These are phyloP conservation scores for Somateria mollissima DNA, from an alignment of 2,797 vertebrate genomes.

Conservation along the genomic window DNA sequence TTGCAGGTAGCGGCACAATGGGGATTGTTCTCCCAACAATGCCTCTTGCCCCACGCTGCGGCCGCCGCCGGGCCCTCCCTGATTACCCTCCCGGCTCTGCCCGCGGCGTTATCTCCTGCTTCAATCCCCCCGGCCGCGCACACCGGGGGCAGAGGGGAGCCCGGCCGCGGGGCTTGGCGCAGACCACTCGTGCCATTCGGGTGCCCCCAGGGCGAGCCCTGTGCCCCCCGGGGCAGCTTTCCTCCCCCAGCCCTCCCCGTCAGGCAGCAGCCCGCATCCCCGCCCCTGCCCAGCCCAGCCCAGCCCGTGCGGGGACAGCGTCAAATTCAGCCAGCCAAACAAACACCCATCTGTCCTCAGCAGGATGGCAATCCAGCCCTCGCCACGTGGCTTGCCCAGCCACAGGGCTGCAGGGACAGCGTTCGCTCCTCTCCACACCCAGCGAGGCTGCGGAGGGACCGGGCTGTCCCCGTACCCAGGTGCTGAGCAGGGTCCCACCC, in stretches of 20 bases:
- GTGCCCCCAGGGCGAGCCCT: too few species aligned
- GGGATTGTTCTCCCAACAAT: conserved; percentile 87
- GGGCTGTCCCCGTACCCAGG: fast-evolving
- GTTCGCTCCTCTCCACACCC: neutral
- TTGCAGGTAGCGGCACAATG: conserved; percentile 88
- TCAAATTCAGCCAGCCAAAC: neutral
- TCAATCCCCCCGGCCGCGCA: neutral
- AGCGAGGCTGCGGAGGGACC: fast-evolving
- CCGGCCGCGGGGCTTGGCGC: neutral
- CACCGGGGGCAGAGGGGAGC: neutral
- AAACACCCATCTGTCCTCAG: neutral
- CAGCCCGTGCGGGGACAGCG: neutral
- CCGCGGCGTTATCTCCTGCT: neutral
- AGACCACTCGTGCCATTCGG: neutral
- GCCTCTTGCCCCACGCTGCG: conserved; percentile 18
- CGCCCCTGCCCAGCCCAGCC: neutral
- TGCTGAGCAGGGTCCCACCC: neutral
- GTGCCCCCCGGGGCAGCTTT: neutral
- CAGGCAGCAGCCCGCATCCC: neutral
- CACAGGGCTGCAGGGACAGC: fast-evolving
- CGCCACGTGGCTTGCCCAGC: fast-evolving
- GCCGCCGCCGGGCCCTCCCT: neutral
- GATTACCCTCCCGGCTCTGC: neutral
- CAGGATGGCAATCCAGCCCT: neutral
- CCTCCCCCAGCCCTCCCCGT: fast-evolving